phyloP scores from a whole-genome alignment of 1,140 invertebrate species.

The Stegodyphus dumicola region DNA sequence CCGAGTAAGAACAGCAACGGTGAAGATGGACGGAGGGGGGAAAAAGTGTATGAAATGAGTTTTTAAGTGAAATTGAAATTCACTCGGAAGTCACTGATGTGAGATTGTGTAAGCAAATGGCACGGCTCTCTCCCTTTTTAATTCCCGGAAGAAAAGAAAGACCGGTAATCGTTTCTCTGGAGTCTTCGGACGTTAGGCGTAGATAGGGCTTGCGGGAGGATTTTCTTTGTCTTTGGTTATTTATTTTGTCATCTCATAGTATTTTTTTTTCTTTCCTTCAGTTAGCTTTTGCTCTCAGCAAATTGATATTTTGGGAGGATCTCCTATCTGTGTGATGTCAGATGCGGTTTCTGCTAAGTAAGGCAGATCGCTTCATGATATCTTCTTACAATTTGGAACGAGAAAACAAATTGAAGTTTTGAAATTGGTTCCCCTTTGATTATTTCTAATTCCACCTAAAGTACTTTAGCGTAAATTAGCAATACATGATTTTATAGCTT shows the following conservation, averaged over 20 bases:
- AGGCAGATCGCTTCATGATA: too few species aligned
- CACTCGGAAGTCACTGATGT: conserved; percentile 3
- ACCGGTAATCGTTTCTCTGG: neutral
- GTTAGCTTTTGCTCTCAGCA: neutral
- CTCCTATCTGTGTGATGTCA: neutral
- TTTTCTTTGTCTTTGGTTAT: neutral
- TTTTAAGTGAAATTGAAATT: conserved; percentile 53
- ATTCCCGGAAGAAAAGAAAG: conserved; percentile 2
- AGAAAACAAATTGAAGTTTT: too few species aligned
- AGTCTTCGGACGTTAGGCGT: neutral
- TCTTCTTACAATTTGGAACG: too few species aligned
- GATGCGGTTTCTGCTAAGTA: neutral
- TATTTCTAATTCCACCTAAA: too few species aligned
- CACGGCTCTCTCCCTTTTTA: neutral
- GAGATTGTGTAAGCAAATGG: conserved; percentile 7
- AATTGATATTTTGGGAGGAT: neutral
- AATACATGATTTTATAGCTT: too few species aligned
- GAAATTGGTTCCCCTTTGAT: too few species aligned
- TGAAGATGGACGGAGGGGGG: neutral
- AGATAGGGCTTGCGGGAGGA: neutral
- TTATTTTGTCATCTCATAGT: neutral
- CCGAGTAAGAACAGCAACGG: neutral
- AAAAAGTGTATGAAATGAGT: conserved; percentile 32
- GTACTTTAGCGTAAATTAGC: too few species aligned
- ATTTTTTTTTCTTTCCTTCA: neutral